Evolutionary conservation across 1,140 invertebrate genomes (phyloP), one percentile per base, ranked within the genome.

Genomic region (Asobara japonica): DNA sequence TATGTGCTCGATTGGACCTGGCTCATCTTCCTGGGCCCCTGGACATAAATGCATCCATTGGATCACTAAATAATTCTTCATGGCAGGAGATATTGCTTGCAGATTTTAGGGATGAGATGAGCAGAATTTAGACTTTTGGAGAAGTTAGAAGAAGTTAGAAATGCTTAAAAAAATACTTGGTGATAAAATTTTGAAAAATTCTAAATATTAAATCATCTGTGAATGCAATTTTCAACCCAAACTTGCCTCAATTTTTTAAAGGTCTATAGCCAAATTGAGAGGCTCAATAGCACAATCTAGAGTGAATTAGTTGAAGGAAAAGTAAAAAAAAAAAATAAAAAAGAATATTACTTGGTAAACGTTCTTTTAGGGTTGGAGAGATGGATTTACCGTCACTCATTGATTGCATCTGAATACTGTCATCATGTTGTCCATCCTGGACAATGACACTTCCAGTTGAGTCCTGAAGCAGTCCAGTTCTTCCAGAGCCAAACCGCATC

Each of bases 361-460:
- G 36, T 38, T 45, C 13, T 6, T 45, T 45, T 45, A 45, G 10
- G 41, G 41, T 62, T 65, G 18, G 60, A 69, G 41, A 36, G 33
- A 48, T 48, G 61, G 27, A 72, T 71, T 76, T 70, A 86, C 86
- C 85, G 80, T 88, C 89, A 77, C 86, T 89, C 60, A 91, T 76
- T 31, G 88, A 86, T 65, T 89, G 87, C 86, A 91, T 74, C 65
- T 89, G 90, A 69, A 91, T 91, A 41, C 72, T 84, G 8, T 88
- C 86, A 11, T 88, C 86, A 5, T 84, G 84, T 18, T 86, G 83
- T 18, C 79, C 89, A 72, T 90, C 90, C 13, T 89, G 88, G 2
- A 92, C 88, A 29, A 91, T 91, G 8, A 93, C 91, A 75, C 92
- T 93, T 33, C 92, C 92, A 1, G 90, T 91, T 0, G 92, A 92